Evolutionary conservation across 1,140 invertebrate species (phyloP).

Genomic region (Temnothorax nylanderi): DNA sequence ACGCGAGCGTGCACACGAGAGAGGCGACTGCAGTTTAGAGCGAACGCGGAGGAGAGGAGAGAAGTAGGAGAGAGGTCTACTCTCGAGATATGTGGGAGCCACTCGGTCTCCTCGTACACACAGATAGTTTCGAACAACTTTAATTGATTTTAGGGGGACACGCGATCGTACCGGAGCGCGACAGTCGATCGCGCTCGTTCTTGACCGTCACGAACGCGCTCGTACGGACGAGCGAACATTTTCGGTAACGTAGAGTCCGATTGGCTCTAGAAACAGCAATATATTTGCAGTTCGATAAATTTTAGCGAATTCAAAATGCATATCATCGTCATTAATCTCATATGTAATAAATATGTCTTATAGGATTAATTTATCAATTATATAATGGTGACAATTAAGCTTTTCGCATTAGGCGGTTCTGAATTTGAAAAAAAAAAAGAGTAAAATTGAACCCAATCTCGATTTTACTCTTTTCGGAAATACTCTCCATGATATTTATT

Average conservation of each 20-base stretch:
- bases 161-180: slow-evolving; percentile 47
- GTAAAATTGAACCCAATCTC: too few relatives aligned
- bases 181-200: slow-evolving; percentile 37
- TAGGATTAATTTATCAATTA: not conserved
- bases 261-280: not conserved
- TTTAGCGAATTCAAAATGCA: not conserved
- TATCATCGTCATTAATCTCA: not conserved
- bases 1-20: slow-evolving; percentile 66
- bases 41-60: slow-evolving; percentile 6
- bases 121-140: slow-evolving; percentile 71
- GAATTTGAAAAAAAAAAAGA: not conserved
- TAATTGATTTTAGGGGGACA: slow-evolving; percentile 73
- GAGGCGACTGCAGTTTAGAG: not conserved
- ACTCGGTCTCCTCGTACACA: slow-evolving; percentile 71
- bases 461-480: not conserved
- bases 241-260: not conserved
- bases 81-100: slow-evolving; percentile 74
- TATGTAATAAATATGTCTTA: not conserved
- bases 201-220: not conserved
- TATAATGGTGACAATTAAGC: not conserved
- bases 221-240: not conserved
- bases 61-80: slow-evolving; percentile 35
- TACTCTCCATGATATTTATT: not conserved
- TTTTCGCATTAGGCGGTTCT: not conserved
- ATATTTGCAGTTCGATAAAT: not conserved